A percentile compares a stretch with the other conserved stretches of the same genome.
These are phyloP conservation scores for Onychomys torridus DNA, from an alignment of 2,797 vertebrate species.

Conservation along the genomic window DNA sequence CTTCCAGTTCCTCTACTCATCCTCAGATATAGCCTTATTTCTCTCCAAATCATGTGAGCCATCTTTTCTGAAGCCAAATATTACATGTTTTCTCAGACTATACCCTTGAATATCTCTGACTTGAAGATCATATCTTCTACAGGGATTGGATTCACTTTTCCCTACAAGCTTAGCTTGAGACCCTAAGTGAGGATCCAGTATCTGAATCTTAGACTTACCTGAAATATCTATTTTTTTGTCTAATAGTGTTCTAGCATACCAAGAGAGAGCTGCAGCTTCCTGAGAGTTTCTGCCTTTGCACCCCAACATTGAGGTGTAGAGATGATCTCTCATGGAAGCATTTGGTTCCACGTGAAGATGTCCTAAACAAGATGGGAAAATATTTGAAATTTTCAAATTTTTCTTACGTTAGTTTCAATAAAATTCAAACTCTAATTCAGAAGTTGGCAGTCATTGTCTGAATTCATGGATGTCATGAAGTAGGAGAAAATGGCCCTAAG, in stretches of 20 bases:
- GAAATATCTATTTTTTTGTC: background rate
- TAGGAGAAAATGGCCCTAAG: too few relatives aligned
- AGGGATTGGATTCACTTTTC: background rate
- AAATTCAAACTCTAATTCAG: background rate
- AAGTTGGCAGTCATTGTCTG: background rate
- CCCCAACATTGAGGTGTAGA: rapidly evolving
- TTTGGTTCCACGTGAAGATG: background rate
- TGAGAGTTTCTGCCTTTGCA: background rate
- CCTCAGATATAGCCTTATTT: background rate
- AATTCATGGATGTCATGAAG: background rate
- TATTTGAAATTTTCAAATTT: background rate
- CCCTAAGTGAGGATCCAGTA: background rate
- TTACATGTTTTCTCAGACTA: background rate
- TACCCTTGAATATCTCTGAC: background rate
- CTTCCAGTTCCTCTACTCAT: background rate
- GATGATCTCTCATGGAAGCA: background rate
- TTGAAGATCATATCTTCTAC: background rate
- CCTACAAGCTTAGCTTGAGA: background rate
- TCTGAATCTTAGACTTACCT: background rate
- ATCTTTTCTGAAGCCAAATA: background rate
- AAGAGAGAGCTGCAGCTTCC: background rate
- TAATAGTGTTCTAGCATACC: background rate
- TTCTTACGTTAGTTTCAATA: background rate
- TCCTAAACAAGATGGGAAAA: background rate
- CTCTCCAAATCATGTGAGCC: background rate